These are phyloP conservation scores for Metaphire vulgaris DNA, from an alignment of 1,140 invertebrate species.

Conservation along the genomic window DNA sequence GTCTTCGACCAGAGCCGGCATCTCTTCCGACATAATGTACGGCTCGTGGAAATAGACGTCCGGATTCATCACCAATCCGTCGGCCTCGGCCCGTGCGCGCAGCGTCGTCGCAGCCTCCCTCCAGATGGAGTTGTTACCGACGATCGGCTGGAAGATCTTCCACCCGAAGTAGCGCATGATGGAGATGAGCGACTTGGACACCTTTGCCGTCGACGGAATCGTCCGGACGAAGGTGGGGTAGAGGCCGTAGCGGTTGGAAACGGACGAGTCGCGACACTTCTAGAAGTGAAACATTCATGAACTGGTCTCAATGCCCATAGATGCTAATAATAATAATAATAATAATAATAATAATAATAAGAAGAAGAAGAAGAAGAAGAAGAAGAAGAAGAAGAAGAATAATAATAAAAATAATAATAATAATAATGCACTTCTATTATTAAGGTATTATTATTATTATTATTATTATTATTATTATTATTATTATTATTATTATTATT, in stretches of 20 bases:
- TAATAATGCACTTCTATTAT: no score
- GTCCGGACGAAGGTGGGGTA: constrained; percentile 86
- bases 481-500: no score
- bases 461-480: no score
- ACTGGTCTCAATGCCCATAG: no score
- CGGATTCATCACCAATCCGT: constrained; percentile 7
- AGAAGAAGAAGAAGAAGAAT: no score
- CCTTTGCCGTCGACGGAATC: constrained; percentile 84
- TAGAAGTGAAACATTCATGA: no score
- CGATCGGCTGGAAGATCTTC: constrained; percentile 87
- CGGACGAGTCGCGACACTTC: constrained; percentile 80
- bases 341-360: no score
- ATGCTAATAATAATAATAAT: no score
- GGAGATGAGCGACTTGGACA: constrained; percentile 85
- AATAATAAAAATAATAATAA: no score
- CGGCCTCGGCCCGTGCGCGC: constrained; percentile 38
- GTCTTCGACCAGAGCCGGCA: constrained; percentile 8
- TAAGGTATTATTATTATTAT: no score
- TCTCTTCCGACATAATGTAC: constrained; percentile 13
- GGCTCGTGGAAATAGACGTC: constrained; percentile 13
- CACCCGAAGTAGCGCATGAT: constrained; percentile 81
- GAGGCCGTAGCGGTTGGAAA: constrained; percentile 65
- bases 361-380: no score
- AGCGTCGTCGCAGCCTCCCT: constrained; percentile 69
- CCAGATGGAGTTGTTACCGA: constrained; percentile 65